Base-by-base conservation (phyloP, 30 jellyfish, hydroid and myxozoan species). In the Aurelia aurita complex sp. Pacific region DNA sequence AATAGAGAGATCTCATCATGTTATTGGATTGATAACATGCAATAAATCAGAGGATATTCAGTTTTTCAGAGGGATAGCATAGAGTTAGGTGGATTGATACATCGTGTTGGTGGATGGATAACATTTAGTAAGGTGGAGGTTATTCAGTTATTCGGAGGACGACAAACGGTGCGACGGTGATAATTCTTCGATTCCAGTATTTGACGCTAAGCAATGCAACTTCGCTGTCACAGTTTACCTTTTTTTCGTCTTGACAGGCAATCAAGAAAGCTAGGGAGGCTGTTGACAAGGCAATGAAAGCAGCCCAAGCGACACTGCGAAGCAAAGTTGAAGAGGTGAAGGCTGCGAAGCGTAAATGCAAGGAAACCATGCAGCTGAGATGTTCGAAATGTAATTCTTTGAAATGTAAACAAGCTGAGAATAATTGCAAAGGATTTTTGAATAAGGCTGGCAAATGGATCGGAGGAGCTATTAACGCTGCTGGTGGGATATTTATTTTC, bases 371-470 rank as follows among this genome's bases (percentile, higher is more conserved):
- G 91, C 89, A 79, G 57, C 77, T 95, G 64, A 88, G 90, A 64
- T 95, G 99, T 64, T 54, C 85, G 6, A 95, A 87, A 14, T 95
- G 99, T 69, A 64, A 86, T 90, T 69, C 93, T 7, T 86, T 95
- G 86, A 95, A 95, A 73, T 95, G 99, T 75, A 79, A 85, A 78
- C 90, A 95, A 72, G 99, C 99, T 5, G 97, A 95, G 77, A 74
- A 95, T n/a, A 95, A 95, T 75, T 95, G 99, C 89, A 95, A 95
- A 87, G 97, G 97, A 69, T 95, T 95, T 70, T 73, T 95, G 88
- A 97, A 89, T 79, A 86, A 90, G 74, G 99, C 99, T 33, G 99
- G 99, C 17, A 95, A 95, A 76, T 95, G 99, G 99, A 95, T 95
- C 71, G 99, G 99, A 5, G 99, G 99, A 4, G 97, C 75, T 29